Base-by-base conservation (phyloP, 2,113 vertebrate genomes). In the Bubo scandiacus region DNA sequence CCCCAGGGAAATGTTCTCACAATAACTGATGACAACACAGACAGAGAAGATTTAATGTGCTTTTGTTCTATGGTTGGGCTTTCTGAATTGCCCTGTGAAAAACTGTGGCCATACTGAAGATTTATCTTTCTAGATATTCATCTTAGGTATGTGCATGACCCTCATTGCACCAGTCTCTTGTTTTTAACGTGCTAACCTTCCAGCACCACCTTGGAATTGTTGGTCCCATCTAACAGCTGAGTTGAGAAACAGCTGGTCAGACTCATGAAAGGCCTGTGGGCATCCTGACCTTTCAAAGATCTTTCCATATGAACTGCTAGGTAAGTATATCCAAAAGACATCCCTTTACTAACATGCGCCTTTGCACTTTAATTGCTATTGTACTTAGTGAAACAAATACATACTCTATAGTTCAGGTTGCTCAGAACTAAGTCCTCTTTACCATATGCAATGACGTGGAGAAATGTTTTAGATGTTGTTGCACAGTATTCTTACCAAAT, bases 261-360 rank as follows among this genome's bases (percentile, higher is more conserved):
- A 21, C 26, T 29, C 0, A 0, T 17, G 17, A 14, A 65, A 82
- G 15, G 12, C 12, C 32, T 55, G 1, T 42, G 14, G 29, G 25
- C 6, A 6, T 22, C 52, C 20, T 71, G 22, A 66, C 6, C 20
- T 66, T 81, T 55, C 63, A 55, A 66, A 59, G 4, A 55, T 26
- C 22, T 86, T 78, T 92, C 29, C 18, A 4, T 59, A 12, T 21
- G 15, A 74, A 12, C 38, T n/a, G 8, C 29, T 63, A 45, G 7
- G 11, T 54, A 88, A 63, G 34, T 34, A 58, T 29, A 88, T 62
- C 25, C 62, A 71, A 81, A 79, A 7, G 15, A 55, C 40, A 75
- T 57, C 9, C 12, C n/a, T 22, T 86, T 25, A 36, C 5, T 25
- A 58, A 18, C 25, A 12, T 43, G 9, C 5, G 67, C 12, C 17